Evolutionary conservation across 37 sponge, comb jelly and placozoan genomes (phyloP).

Genomic region (Spongia lamella): DNA sequence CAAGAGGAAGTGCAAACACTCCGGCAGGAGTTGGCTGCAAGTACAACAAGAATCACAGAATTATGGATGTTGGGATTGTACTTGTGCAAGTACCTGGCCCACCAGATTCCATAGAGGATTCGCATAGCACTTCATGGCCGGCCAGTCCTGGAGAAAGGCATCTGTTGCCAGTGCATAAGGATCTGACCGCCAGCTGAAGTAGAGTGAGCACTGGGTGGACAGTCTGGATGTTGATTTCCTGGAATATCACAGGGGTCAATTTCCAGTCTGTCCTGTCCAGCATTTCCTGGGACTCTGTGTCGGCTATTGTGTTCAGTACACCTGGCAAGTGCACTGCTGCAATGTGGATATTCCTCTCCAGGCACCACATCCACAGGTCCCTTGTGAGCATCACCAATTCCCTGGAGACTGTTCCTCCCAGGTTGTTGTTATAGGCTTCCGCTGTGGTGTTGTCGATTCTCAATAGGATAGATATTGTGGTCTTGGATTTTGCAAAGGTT

Average conservation of each 20-base stretch:
- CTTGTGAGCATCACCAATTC: slow-evolving; percentile 5
- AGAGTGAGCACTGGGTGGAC: background rate
- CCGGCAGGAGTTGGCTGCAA: too few species aligned
- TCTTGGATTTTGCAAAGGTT: slow-evolving; percentile 15
- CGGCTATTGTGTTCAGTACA: slow-evolving; percentile 19
- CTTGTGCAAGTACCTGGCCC: background rate
- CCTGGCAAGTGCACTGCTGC: slow-evolving; percentile 27
- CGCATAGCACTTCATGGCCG: slow-evolving; percentile 7
- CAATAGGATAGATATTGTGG: slow-evolving; percentile 5
- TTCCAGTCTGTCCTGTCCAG: slow-evolving; percentile 42
- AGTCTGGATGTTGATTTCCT: slow-evolving; percentile 7
- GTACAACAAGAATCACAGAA: too few species aligned
- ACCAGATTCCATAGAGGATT: slow-evolving; percentile 13
- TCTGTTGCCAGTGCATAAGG: slow-evolving; percentile 20
- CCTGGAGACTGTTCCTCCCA: slow-evolving; percentile 46
- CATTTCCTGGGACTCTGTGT: slow-evolving; percentile 19
- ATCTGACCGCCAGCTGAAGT: slow-evolving; percentile 11
- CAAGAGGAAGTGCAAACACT: too few species aligned
- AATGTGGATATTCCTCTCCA: slow-evolving; percentile 36
- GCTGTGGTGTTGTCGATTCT: slow-evolving; percentile 38
- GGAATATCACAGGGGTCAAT: slow-evolving; percentile 30
- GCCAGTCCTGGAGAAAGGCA: slow-evolving; percentile 19
- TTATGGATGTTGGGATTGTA: too few species aligned
- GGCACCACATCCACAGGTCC: slow-evolving; percentile 32
- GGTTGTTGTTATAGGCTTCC: slow-evolving; percentile 41